Percentiles rank a stretch among this genome's conserved stretches.
Evolutionary conservation across 2,113 vertebrate genomes (phyloP).

Genomic region (Athene noctua): DNA sequence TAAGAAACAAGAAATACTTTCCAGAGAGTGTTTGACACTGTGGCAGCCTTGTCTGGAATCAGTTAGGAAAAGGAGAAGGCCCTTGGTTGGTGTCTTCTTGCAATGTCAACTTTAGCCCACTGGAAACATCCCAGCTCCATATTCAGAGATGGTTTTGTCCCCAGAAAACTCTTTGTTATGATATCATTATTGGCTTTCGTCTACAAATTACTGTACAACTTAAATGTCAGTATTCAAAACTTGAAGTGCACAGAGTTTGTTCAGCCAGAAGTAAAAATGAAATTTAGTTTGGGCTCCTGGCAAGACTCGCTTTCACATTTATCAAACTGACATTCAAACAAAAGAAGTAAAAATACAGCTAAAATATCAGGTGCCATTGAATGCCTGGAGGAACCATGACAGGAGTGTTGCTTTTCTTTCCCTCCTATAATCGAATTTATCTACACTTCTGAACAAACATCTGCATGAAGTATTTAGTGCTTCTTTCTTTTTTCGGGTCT

Average conservation of each 20-base stretch:
- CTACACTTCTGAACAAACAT: constrained; percentile 2
- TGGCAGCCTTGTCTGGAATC: constrained; percentile 38
- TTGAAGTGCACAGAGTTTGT: constrained; percentile 44
- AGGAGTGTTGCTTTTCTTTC: constrained; percentile 18
- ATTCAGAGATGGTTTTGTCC: constrained; percentile 43
- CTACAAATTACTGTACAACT: constrained; percentile 53
- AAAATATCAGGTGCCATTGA: constrained; percentile 51
- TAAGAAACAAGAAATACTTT: background rate
- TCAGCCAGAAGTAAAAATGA: constrained; percentile 62
- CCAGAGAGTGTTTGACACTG: background rate
- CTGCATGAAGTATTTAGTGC: background rate
- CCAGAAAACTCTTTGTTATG: constrained; percentile 57
- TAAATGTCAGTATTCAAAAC: constrained; percentile 59
- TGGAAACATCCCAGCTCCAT: constrained; percentile 30
- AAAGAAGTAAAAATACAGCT: constrained; percentile 47
- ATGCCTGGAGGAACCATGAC: constrained; percentile 4
- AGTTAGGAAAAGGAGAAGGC: constrained; percentile 33
- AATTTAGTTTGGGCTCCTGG: constrained; percentile 60
- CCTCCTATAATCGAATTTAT: constrained; percentile 13
- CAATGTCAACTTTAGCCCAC: constrained; percentile 9
- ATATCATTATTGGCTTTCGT: constrained; percentile 58
- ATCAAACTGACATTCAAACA: constrained; percentile 63
- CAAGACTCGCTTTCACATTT: constrained; percentile 54
- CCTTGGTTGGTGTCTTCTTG: constrained; percentile 11
- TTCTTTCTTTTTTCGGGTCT: constrained; percentile 1